phyloP scores from a whole-genome alignment of 2,113 vertebrate genomes.

The Zeus faber region DNA sequence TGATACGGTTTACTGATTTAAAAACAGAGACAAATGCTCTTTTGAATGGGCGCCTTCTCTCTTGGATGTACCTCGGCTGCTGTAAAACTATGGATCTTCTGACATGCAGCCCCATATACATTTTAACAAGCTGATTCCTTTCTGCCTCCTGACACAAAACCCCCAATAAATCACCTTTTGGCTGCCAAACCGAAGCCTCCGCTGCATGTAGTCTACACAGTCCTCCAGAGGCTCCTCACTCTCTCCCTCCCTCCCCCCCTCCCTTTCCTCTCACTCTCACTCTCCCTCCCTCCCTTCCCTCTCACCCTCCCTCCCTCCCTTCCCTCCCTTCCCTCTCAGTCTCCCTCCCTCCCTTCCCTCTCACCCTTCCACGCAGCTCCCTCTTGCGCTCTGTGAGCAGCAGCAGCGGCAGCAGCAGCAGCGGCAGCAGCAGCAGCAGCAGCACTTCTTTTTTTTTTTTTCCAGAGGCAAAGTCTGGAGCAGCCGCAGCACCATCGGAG shows the following conservation, averaged over 20 bases:
- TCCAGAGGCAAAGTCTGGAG: no score
- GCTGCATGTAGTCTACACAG: conserved; percentile 46
- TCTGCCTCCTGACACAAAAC: conserved; percentile 32
- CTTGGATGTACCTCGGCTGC: no score
- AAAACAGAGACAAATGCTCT: no score
- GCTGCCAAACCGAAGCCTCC: no score
- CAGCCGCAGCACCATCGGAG: conserved; percentile 54
- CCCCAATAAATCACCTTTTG: conserved; percentile 52
- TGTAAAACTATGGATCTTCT: no score
- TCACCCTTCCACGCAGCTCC: conserved; percentile 59
- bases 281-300: conserved; percentile 4
- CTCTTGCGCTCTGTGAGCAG: no score
- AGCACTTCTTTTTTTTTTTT: no score
- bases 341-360: conserved; percentile 54
- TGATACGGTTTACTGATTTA: no score
- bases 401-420: no score
- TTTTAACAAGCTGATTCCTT: conserved; percentile 10
- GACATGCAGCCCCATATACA: background rate
- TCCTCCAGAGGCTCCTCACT: conserved; percentile 17
- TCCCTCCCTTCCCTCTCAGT: conserved; percentile 49
- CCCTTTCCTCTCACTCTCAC: background rate
- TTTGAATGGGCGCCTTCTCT: no score
- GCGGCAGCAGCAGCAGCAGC: no score
- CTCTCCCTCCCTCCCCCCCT: conserved; percentile 12
- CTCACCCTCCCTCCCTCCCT: background rate